Base-by-base conservation (phyloP, 1,140 invertebrate species). In the Drosophila tani region DNA sequence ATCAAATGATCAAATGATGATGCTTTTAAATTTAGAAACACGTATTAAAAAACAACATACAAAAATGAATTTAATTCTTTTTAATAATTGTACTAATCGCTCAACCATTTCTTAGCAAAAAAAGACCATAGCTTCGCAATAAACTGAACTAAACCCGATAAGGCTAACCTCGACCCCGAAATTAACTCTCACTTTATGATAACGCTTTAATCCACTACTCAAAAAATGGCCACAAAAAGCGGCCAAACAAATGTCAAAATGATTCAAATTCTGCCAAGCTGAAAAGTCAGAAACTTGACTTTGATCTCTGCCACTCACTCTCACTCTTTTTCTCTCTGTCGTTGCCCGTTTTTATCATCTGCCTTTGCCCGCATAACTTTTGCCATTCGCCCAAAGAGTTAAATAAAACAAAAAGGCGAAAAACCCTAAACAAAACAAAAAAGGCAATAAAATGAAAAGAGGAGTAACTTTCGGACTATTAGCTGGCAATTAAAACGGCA, bases 401-500 rank as follows among this genome's bases (percentile, higher is more conserved):
- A 35, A 53, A 55, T n/a, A 46, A 56, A 35, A 21, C 4, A 24
- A 43, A 49, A 38, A 40, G 19, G 65, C 47, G 11, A 76, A 40
- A 32, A 5, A 56, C 35, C 27, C 40, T 15, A 69, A 76, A 41
- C 14, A 49, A 62, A 70, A 65, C 21, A 56, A 62, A 77, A 70
- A 41, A 43, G 64, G 49, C 49, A 59, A 69, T 77, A 77, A 57
- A 82, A 58, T 40, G 53, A 71, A 88, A 80, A 83, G 74, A 70
- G 49, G 66, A 80, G 76, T 83, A 88, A 84, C 85, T 88, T 88
- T 88, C 84, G 66, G 64, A 69, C 81, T 88, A 88, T 88, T 88
- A 84, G 85, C 68, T 69, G 81, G 66, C 85, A 88, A 90, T 88
- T 88, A 88, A 90, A 88, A 90, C 85, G 81, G 85, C 73, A 90